Base-by-base conservation (phyloP, 2,888 invertebrate genomes). In the Mythimna lalbum region DNA sequence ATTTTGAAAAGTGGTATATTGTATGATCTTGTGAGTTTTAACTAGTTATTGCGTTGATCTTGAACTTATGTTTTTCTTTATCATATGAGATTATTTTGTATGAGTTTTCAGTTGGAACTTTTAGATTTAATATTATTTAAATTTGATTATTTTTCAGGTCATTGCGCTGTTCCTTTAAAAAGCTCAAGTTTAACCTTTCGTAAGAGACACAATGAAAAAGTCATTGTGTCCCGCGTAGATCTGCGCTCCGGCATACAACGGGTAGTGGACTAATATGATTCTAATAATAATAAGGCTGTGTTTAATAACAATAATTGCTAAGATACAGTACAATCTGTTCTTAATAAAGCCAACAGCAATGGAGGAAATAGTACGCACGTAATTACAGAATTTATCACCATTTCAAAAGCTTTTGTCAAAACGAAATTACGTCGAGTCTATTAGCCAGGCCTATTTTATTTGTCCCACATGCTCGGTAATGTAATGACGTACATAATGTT, bases 381-480 rank as follows among this genome's bases (percentile, higher is more conserved):
- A 68, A 53, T 53, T 23, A 76, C n/a, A 43, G 23, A 4, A 33
- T 76, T n/a, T 49, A 61, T 61, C 27, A 56, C 19, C 19, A 6
- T 19, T 63, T 73, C 60, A 79, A 73, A 79, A 39, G 36, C 60
- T 56, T 74, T 76, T 72, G 67, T 56, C 59, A 78, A 68, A 81
- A 69, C 61, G 31, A 67, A 82, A 78, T 80, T 68, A 78, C 67
- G 55, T n/a, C 53, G 53, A 52, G 27, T 71, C 64, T 78, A 78
- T 76, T 76, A 76, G 59, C 23, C 21, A 33, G 55, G n/a, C 52
- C 63, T 64, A 71, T 69, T 73, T 70, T 69, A 76, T 73, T 73
- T 80, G 60, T 56, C 63, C 73, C 55, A 50, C 43, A 72, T 62
- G 64, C 49, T 39, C 63, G 52, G 69, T 71, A 67, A 75, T 63